Evolutionary conservation across 2,888 invertebrate species (phyloP).

Genomic region (Andrena trimmerana): DNA sequence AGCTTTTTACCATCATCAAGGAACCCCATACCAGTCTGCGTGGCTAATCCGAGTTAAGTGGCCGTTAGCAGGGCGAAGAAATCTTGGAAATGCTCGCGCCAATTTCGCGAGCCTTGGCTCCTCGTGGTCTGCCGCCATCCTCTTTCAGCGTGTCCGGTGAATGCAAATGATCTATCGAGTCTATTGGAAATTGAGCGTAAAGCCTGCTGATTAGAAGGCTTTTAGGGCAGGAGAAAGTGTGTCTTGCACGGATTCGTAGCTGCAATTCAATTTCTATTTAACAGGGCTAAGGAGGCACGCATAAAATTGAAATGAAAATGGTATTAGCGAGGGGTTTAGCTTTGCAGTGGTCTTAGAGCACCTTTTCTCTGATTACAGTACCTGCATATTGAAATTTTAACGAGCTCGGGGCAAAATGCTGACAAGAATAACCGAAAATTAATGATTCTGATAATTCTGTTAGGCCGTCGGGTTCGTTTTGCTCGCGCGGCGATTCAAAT

Average conservation of each 20-base stretch:
- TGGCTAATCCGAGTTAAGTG: slow-evolving; percentile 77
- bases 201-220: slow-evolving; percentile 7
- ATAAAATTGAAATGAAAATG: no score
- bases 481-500: neutral
- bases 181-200: slow-evolving; percentile 18
- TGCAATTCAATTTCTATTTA: neutral
- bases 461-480: no score
- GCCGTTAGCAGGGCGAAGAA: slow-evolving; percentile 68
- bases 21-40: slow-evolving; percentile 53
- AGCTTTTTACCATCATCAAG: slow-evolving; percentile 64
- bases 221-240: neutral
- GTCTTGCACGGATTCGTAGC: neutral
- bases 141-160: neutral
- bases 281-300: no score
- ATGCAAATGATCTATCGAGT: slow-evolving; percentile 23
- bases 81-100: slow-evolving; percentile 56
- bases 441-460: no score
- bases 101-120: slow-evolving; percentile 34
- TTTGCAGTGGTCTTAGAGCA: no score
- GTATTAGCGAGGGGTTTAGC: no score
- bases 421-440: no score
- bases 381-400: no score
- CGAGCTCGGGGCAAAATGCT: no score
- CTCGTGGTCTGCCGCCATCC: neutral
- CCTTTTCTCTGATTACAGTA: no score